Evolutionary conservation across 2,113 vertebrate species (phyloP), one percentile per base, ranked within the genome.

Genomic region (Tenebrosternarchus preto): DNA sequence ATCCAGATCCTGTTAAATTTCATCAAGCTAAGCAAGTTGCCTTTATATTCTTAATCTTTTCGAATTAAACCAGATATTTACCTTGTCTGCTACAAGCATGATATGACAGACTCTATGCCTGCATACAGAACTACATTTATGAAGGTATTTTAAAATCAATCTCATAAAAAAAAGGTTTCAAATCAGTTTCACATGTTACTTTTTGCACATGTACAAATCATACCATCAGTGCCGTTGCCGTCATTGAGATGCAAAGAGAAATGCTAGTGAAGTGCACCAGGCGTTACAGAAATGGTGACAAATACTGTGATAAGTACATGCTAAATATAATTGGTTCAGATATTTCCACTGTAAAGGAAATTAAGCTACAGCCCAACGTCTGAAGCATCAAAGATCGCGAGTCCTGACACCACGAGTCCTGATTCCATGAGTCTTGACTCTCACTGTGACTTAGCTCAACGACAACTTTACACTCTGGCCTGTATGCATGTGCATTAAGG

Each of bases 321-420:
- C 76, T 69, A 61, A 74, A 63, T 79, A 63, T 79, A 79, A 79
- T 79, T 33, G 59, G 50, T 78, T 29, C 73, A 29, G 74, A 74
- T 59, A 46, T 53, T 69, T 61, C 46, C 4, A 25, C 55, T 75
- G 29, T 36, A 69, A 79, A 75, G 66, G 74, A 68, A 84, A 76
- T 80, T 55, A 80, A 76, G 64, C 72, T 76, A n/a, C 50, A 78
- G 66, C 64, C 46, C 66, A 59, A 69, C 36, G 50, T 79, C 59
- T 75, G 69, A 70, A 39, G n/a, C 36, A 22, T 15, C 63, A 50
- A 71, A 71, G 72, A 76, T 76, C 57, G 27, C 33, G 33, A n/a
- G n/a, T n/a, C n/a, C 33, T 36, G 33, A n/a, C n/a, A n/a, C n/a
- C n/a, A n/a, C n/a, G n/a, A n/a, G n/a, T n/a, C 33, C 33, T 36